phyloP scores from a whole-genome alignment of 2,113 vertebrate genomes.

The Zosterops lateralis region DNA sequence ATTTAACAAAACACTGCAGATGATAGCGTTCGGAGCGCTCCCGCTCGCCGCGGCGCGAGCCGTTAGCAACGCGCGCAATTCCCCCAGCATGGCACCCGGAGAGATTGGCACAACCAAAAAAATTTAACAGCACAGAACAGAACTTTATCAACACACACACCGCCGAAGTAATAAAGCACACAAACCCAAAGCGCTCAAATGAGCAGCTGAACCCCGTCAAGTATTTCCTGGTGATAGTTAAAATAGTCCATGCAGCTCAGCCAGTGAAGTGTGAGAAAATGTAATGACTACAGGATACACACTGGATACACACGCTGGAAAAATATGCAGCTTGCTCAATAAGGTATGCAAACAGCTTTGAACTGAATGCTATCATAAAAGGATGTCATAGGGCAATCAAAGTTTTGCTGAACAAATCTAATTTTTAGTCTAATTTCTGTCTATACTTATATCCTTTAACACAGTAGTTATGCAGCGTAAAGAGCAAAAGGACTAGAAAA shows the following conservation, averaged over 20 bases:
- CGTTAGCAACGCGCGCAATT: neutral
- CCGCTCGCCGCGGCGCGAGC: neutral
- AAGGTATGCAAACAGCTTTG: constrained; percentile 48
- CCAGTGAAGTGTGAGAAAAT: constrained; percentile 27
- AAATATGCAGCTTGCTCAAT: constrained; percentile 46
- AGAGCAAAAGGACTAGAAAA: neutral
- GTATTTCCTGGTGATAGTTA: constrained; percentile 27
- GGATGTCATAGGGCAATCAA: constrained; percentile 22
- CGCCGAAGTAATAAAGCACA: constrained; percentile 31
- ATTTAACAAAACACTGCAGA: constrained; percentile 57
- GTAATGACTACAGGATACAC: constrained; percentile 33
- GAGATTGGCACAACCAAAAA: constrained; percentile 32
- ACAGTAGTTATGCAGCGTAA: neutral
- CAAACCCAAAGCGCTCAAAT: neutral
- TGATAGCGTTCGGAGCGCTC: neutral
- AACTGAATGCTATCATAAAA: neutral
- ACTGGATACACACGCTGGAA: neutral
- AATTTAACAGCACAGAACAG: constrained; percentile 17
- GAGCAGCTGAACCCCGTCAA: constrained; percentile 30
- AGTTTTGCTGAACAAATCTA: neutral
- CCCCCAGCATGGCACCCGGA: neutral
- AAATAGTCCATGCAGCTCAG: constrained; percentile 29
- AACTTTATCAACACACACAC: constrained; percentile 46
- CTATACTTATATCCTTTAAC: neutral
- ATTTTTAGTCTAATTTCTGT: neutral